These are phyloP conservation scores for Choloepus didactylus DNA, from an alignment of 2,797 vertebrate genomes.

Conservation along the genomic window DNA sequence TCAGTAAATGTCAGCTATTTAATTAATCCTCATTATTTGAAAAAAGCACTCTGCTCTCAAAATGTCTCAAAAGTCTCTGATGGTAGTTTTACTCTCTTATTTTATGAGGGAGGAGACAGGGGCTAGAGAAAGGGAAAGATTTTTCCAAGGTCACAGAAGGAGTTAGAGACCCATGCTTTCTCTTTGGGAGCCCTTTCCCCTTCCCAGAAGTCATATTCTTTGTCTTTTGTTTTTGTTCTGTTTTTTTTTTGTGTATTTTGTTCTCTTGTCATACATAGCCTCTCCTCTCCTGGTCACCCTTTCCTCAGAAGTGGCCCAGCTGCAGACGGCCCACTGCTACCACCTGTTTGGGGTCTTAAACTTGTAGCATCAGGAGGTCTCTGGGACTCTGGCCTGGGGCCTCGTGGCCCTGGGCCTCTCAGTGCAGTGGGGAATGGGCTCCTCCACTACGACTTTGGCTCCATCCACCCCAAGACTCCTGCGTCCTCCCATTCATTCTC, in stretches of 20 bases:
- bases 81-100: constrained; percentile 4
- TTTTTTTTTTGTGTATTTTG: neutral
- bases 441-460: neutral
- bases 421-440: neutral
- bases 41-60: constrained; percentile 69
- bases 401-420: neutral
- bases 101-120: constrained; percentile 39
- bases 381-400: neutral
- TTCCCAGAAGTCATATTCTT: neutral
- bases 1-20: constrained; percentile 70
- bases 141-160: constrained; percentile 43
- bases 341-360: neutral
- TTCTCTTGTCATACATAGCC: neutral
- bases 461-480: neutral
- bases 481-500: neutral
- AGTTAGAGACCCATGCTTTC: neutral
- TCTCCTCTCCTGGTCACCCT: neutral
- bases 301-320: neutral
- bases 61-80: constrained; percentile 67
- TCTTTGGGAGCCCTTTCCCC: neutral
- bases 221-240: neutral
- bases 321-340: neutral
- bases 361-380: neutral
- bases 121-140: constrained; percentile 17
- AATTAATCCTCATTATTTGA: constrained; percentile 72